Base-by-base conservation (phyloP, 2,113 vertebrate genomes). In the Oceanodroma tethys region DNA sequence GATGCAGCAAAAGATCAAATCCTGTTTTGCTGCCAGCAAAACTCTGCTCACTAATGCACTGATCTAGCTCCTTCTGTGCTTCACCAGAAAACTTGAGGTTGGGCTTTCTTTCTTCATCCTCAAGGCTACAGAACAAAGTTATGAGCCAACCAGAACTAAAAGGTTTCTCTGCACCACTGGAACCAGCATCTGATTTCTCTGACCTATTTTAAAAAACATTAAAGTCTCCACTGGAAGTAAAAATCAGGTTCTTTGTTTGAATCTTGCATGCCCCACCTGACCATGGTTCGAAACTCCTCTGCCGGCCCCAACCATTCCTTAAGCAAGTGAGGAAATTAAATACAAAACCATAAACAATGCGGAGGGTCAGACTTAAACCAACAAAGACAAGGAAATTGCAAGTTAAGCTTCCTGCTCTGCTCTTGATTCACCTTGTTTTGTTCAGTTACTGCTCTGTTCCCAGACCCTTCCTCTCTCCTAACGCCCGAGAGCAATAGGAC, bases 361-460 rank as follows among this genome's bases (percentile, higher is more conserved):
- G 1, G 75, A 92, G 58, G 73, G 91, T 86, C 86, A 91, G 83
- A 88, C 53, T 93, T 89, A 93, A 96, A 80, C 68, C 74, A 96
- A 96, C 92, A 97, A 94, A 93, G 91, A 80, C 79, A 86, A 96
- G 97, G 97, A 98, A 97, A 97, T 96, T 95, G 81, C 81, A 78
- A 87, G 91, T 95, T 97, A 97, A 97, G 95, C 91, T 88, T 89
- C 86, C 63, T 58, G 32, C 32, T 88, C 71, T 92, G 88, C 94
- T 80, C 82, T 96, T 87, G 87, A 91, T 90, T 97, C 95, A 96
- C 96, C 94, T 95, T 97, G 91, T 42, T 96, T 94, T 88, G 63
- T 63, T 95, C 89, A 93, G 86, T 55, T 81, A 40, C 79, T 15
- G 30, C n/a, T 88, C 38, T 27, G 21, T 22, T 82, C 55, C 43